Evolutionary conservation across 2,888 invertebrate genomes (phyloP), one percentile per base, ranked within the genome.

Genomic region (Pristionchus arcanus): DNA sequence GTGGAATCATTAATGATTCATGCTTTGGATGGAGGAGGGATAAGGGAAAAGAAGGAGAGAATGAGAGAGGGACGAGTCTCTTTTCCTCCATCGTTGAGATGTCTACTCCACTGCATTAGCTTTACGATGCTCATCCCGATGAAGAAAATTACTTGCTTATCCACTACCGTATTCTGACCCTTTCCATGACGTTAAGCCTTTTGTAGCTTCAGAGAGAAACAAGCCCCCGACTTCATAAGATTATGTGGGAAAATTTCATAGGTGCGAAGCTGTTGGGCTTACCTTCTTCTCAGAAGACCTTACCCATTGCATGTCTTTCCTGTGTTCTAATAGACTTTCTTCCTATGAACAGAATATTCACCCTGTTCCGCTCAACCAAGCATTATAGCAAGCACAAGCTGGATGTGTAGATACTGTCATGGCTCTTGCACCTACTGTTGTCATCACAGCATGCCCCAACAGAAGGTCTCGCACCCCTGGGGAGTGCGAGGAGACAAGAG

Each of bases 1-100:
- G 84, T 21, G 34, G 84, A 81, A 59, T 85, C 59, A 85, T 59
- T 59, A 85, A 59, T 85, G 84, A 85, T 59, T 85, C 84, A 85
- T 85, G 55, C 21, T 3, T 13, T 16, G 31, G 9, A 31, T 21
- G n/a, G 37, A 7, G 13, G 84, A 84, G 84, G 55, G 53, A 16
- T 16, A 16, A n/a, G 16, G 74, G 81, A n/a, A 63, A 49, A 49
- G 37, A 49, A 16, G n/a, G 81, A 81, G 81, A 81, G 49, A n/a
- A n/a, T 11, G 28, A 28, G 49, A 42, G 49, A 28, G 81, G 42
- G 42, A 53, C n/a, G 81, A 81, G 81, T 49, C 81, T 81, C 81
- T 81, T 81, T 81, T 81, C 15, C 28, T 77, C 77, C 77, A 9
- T 77, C 77, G 25, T 13, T 16, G n/a, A 81, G 15, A 11, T n/a